Percentiles rank a stretch among this genome's conserved stretches.
Evolutionary conservation across 2,888 invertebrate species (phyloP).

Genomic region (Scrobipalpa atriplicella): DNA sequence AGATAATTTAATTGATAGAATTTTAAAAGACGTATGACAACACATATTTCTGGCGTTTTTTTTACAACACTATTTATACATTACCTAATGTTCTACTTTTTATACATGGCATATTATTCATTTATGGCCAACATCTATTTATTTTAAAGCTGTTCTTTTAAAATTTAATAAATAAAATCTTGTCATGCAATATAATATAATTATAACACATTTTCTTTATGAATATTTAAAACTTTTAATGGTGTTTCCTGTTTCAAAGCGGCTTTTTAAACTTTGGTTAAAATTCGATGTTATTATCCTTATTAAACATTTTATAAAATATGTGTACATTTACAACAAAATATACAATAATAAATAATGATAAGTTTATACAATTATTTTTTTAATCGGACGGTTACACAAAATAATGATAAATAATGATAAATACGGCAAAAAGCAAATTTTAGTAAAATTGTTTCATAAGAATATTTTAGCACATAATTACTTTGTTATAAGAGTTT

Average conservation of each 20-base stretch:
- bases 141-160: slow-evolving; percentile 30
- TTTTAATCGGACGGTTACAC: background rate
- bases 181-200: slow-evolving; percentile 15
- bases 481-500: background rate
- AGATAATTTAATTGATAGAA: slow-evolving; percentile 19
- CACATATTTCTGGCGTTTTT: slow-evolving; percentile 27
- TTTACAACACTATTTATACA: slow-evolving; percentile 15
- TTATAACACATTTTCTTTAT: background rate
- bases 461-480: slow-evolving; percentile 4
- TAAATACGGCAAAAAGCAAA: background rate
- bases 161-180: slow-evolving; percentile 20
- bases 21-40: slow-evolving; percentile 27
- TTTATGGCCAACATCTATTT: slow-evolving; percentile 29
- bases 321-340: slow-evolving; percentile 1
- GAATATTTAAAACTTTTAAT: slow-evolving; percentile 25
- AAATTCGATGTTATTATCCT: slow-evolving; percentile 25
- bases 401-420: background rate
- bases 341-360: background rate
- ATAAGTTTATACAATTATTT: background rate
- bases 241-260: slow-evolving; percentile 22
- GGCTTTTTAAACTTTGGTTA: slow-evolving; percentile 12
- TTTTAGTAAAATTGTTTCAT: background rate
- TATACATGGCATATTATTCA: slow-evolving; percentile 27
- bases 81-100: slow-evolving; percentile 21
- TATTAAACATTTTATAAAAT: slow-evolving; percentile 11